These are phyloP conservation scores for Scaptomyza cyrtandrae DNA, from an alignment of 2,888 invertebrate genomes.

Conservation along the genomic window DNA sequence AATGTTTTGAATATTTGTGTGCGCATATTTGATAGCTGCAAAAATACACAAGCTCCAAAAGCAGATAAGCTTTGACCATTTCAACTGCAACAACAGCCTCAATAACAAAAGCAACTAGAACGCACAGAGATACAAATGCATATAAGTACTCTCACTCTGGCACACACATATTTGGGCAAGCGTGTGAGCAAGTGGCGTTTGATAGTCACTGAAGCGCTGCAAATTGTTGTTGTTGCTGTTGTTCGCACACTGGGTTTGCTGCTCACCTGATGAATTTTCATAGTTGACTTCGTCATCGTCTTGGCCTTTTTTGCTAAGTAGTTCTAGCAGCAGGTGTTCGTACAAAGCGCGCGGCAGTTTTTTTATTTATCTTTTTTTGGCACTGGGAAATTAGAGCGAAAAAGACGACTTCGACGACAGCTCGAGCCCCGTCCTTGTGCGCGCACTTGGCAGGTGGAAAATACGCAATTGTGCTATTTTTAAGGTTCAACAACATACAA, in stretches of 20 bases:
- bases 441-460: constrained; percentile 43
- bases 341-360: constrained; percentile 29
- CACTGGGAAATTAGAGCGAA: constrained; percentile 61
- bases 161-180: constrained; percentile 41
- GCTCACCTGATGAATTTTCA: constrained; percentile 54
- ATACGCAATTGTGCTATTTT: constrained; percentile 16
- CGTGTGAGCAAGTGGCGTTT: constrained; percentile 51
- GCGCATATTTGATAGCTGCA: constrained; percentile 30
- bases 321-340: constrained; percentile 31
- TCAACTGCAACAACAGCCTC: constrained; percentile 24
- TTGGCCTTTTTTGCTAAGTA: constrained; percentile 17
- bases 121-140: constrained; percentile 13
- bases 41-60: constrained; percentile 26
- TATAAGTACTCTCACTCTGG: constrained; percentile 22
- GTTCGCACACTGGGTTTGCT: constrained; percentile 44
- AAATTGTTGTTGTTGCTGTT: constrained; percentile 30
- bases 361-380: constrained; percentile 57
- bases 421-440: constrained; percentile 46
- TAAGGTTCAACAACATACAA: constrained; percentile 17
- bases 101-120: constrained; percentile 15
- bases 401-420: constrained; percentile 28
- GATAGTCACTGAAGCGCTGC: constrained; percentile 59
- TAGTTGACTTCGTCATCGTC: constrained; percentile 55
- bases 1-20: constrained; percentile 6
- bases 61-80: constrained; percentile 43